A percentile compares a stretch with the other conserved stretches of the same genome.
Evolutionary conservation across 2,797 vertebrate species (phyloP).

Genomic region (Melanotaenia pygmaea): DNA sequence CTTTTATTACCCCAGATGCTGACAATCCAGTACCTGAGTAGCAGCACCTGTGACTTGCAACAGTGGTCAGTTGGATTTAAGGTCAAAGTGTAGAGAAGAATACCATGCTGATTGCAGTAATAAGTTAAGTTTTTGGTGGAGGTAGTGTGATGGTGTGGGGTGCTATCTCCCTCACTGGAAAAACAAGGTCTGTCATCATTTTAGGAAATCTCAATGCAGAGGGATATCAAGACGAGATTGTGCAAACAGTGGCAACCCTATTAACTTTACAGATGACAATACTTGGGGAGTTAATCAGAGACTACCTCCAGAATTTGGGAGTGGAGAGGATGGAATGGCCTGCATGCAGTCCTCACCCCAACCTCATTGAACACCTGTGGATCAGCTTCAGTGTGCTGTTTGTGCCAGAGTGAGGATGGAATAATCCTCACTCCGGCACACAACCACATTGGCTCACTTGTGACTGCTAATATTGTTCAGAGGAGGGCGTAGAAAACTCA

Average conservation of each 20-base stretch:
- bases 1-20: background rate
- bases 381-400: background rate
- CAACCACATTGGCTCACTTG: too few relatives aligned
- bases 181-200: background rate
- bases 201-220: too few relatives aligned
- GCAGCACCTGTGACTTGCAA: background rate
- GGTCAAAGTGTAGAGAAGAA: background rate
- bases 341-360: background rate
- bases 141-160: background rate
- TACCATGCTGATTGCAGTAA: background rate
- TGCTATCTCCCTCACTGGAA: background rate
- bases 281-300: too few relatives aligned
- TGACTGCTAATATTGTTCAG: too few relatives aligned
- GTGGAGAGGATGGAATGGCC: background rate
- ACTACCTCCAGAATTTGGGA: too few relatives aligned
- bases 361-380: background rate
- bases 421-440: too few relatives aligned
- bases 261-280: background rate
- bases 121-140: background rate
- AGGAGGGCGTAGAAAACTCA: too few relatives aligned
- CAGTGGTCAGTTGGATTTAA: background rate
- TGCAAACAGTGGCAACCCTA: background rate
- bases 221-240: too few relatives aligned
- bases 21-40: background rate
- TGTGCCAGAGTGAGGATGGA: too few relatives aligned